Evolutionary conservation across 2,888 invertebrate species (phyloP), one percentile per base, ranked within the genome.

Genomic region (Linnaemya tessellans): DNA sequence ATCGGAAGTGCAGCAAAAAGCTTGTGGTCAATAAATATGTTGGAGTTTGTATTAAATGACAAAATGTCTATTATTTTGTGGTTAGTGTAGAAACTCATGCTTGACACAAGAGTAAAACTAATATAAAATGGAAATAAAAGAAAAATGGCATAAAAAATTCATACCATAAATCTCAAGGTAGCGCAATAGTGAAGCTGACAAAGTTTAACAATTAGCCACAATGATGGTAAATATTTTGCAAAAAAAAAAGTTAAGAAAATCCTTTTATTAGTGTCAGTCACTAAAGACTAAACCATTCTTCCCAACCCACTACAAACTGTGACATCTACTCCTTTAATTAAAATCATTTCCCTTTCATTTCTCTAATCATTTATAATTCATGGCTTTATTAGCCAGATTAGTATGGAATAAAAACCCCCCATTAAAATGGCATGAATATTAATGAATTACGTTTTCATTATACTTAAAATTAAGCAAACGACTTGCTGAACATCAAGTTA

Each of bases 21-120:
- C 15, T 80, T 80, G 80, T 73, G 80, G 80, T 73, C 73, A 80
- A 67, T 73, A 73, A 80, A 64, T 43, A 80, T 64, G 41, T 70
- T 71, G 13, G 51, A 80, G 71, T 71, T 64, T 67, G 64, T 58
- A 67, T 80, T 73, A 67, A 58, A 80, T 80, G 80, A 49, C 80
- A 80, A 80, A 73, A 58, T 67, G 80, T 80, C 73, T 73, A 67
- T 73, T 80, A 80, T 80, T 49, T 51, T 80, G 80, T 60, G 80
- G 80, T 67, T 67, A 20, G 30, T 51, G 43, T 11, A 67, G 51
- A 13, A 38, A 22, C 35, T 4, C 1, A n/a, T 46, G 15, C 0
- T 9, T 30, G 58, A 51, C 30, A 49, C 11, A 46, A 2, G 1
- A 71, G 11, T 13, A 46, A 18, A 35, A 13, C 62, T 46, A 54